Percentiles rank a stretch among this genome's conserved stretches.
These are phyloP conservation scores for Chymomyza procnemis DNA, from an alignment of 2,888 invertebrate species.

Conservation along the genomic window DNA sequence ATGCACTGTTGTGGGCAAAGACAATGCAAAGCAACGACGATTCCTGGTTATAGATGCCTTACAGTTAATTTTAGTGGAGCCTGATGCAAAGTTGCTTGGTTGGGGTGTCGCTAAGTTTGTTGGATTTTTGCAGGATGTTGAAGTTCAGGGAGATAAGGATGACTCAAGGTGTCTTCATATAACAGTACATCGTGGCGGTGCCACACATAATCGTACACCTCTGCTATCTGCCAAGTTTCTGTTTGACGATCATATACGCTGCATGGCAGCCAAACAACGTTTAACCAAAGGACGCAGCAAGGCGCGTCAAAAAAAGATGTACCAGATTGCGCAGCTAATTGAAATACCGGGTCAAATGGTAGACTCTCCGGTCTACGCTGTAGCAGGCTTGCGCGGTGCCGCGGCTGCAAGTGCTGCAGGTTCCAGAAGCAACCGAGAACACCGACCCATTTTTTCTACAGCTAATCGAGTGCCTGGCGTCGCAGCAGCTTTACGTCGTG, in stretches of 20 bases:
- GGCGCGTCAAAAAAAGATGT: constrained; percentile 97
- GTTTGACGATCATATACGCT: constrained; percentile 99
- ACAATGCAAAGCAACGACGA: constrained; percentile 92
- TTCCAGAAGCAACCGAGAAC: constrained; percentile 74
- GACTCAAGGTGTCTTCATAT: constrained; percentile 97
- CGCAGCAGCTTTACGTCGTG: constrained; percentile 81
- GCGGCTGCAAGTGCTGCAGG: constrained; percentile 8
- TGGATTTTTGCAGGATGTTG: constrained; percentile 96
- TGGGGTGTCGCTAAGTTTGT: constrained; percentile 99
- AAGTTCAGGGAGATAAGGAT: constrained; percentile 96
- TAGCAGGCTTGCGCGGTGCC: constrained; percentile 57
- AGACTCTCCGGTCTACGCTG: constrained; percentile 75
- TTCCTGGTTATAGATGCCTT: constrained; percentile 97
- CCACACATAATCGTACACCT: constrained; percentile 85
- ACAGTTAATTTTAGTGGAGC: constrained; percentile 97
- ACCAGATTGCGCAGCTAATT: constrained; percentile 93
- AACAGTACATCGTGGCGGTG: constrained; percentile 90
- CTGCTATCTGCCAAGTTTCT: constrained; percentile 94
- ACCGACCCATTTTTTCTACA: constrained; percentile 80
- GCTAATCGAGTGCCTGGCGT: constrained; percentile 80
- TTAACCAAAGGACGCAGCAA: constrained; percentile 92
- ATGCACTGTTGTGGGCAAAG: constrained; percentile 94
- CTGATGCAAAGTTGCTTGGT: constrained; percentile 94
- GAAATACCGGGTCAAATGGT: constrained; percentile 84
- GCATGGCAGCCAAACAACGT: constrained; percentile 98